phyloP scores from a whole-genome alignment of 2,113 vertebrate genomes.

The Lonchura striata region DNA sequence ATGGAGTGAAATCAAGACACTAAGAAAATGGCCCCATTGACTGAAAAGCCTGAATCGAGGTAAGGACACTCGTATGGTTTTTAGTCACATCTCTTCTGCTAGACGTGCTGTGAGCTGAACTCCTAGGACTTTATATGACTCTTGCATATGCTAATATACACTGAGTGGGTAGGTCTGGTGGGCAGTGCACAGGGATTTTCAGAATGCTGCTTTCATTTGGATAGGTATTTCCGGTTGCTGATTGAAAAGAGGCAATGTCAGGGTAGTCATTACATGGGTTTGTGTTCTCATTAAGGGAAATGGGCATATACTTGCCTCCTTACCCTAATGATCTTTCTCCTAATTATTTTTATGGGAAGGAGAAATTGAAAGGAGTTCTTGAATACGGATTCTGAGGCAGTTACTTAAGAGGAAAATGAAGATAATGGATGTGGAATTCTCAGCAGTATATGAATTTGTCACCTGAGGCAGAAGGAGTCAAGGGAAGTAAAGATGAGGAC shows the following conservation, averaged over 20 bases:
- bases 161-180: neutral
- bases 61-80: neutral
- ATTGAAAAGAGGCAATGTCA: neutral
- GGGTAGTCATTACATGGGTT: neutral
- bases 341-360: neutral
- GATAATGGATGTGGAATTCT: neutral
- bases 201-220: neutral
- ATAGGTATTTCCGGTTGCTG: neutral
- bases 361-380: neutral
- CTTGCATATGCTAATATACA: neutral
- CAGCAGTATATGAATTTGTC: neutral
- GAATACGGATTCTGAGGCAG: neutral
- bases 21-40: slow-evolving; percentile 59
- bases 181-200: neutral
- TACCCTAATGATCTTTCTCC: neutral
- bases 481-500: neutral
- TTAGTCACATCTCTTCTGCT: neutral
- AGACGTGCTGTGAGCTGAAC: neutral
- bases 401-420: neutral
- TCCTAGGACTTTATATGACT: neutral
- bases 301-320: neutral
- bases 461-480: neutral
- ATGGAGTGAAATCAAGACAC: neutral
- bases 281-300: neutral
- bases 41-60: slow-evolving; percentile 55